These are phyloP conservation scores for Centruroides sculpturatus DNA, from an alignment of 1,140 invertebrate genomes.

Conservation along the genomic window DNA sequence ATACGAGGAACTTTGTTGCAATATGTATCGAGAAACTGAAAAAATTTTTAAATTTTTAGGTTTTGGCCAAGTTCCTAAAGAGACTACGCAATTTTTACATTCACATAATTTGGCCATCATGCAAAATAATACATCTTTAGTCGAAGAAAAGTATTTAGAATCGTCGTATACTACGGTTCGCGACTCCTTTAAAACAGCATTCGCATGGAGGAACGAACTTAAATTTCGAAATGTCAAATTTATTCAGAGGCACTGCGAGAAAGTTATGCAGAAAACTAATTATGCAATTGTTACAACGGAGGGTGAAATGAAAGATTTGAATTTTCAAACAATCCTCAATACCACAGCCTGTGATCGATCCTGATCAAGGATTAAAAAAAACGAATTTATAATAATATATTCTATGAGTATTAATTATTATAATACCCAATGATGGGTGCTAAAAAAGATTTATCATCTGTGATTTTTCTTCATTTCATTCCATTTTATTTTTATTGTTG, in stretches of 20 bases:
- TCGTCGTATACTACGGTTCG: conserved; percentile 17
- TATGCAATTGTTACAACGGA: no score
- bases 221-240: conserved; percentile 7
- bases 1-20: conserved; percentile 16
- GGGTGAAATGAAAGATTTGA: no score
- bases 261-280: conserved; percentile 5
- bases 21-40: conserved; percentile 9
- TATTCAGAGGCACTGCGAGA: conserved; percentile 10
- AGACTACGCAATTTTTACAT: conserved; percentile 11
- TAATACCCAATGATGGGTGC: no score
- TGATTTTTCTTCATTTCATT: no score
- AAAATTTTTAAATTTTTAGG: conserved; percentile 14
- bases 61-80: conserved; percentile 5
- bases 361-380: no score
- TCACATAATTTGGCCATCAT: conserved; percentile 9
- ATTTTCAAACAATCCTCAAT: no score
- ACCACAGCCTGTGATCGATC: no score
- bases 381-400: no score
- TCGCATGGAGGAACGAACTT: conserved; percentile 12
- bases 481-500: no score
- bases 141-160: background rate
- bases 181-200: conserved; percentile 12
- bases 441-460: no score
- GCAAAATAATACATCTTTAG: conserved; percentile 5
- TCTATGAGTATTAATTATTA: no score